These are phyloP conservation scores for Erebia epiphron DNA, from an alignment of 2,888 invertebrate genomes.

Conservation along the genomic window DNA sequence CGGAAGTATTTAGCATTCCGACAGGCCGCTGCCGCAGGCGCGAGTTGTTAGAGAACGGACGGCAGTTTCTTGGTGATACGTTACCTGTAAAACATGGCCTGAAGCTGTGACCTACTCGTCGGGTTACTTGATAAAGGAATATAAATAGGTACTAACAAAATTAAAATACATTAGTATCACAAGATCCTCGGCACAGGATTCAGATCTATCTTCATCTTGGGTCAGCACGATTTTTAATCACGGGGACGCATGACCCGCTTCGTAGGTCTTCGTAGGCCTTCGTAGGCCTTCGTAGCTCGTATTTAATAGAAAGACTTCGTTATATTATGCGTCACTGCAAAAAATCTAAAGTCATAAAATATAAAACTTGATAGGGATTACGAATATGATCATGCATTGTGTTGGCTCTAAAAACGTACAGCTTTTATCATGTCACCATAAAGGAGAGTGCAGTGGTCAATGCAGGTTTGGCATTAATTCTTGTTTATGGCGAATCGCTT, in stretches of 20 bases:
- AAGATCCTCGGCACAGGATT: background rate
- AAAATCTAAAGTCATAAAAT: slow-evolving; percentile 1
- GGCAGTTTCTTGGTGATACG: slow-evolving; percentile 54
- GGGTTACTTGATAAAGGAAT: background rate
- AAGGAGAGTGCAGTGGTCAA: slow-evolving; percentile 76
- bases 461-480: slow-evolving; percentile 78
- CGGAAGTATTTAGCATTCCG: slow-evolving; percentile 64
- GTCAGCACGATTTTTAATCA: background rate
- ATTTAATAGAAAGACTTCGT: too few species aligned
- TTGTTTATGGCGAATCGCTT: slow-evolving; percentile 80
- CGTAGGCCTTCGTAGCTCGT: background rate
- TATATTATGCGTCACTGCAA: background rate
- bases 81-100: slow-evolving; percentile 57
- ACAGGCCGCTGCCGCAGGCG: slow-evolving; percentile 47
- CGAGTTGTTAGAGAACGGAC: slow-evolving; percentile 61
- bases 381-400: slow-evolving; percentile 29
- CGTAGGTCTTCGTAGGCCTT: background rate
- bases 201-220: background rate
- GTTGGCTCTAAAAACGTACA: slow-evolving; percentile 58
- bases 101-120: background rate
- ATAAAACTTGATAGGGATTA: slow-evolving; percentile 10
- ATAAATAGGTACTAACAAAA: background rate
- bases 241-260: too few species aligned
- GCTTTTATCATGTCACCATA: slow-evolving; percentile 75
- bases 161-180: background rate